Conservation (phyloP, 2,888 invertebrate species). For the Sussaba pulchella region DNA sequence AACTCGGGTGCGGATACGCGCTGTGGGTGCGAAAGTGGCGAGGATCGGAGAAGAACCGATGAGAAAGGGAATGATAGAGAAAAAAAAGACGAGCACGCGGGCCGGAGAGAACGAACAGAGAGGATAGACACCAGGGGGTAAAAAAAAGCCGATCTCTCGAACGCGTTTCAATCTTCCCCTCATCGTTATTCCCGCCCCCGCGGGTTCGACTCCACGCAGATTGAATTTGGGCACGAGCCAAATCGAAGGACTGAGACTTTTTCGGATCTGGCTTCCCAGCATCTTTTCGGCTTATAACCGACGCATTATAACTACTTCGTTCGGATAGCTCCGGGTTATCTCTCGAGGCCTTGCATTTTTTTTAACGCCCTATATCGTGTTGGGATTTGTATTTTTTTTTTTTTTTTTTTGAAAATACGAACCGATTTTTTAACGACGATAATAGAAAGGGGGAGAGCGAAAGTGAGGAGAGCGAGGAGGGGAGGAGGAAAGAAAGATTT, state of each 20-base stretch:
- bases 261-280: not conserved
- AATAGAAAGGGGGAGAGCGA: no score
- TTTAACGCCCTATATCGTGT: no score
- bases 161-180: not conserved
- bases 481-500: not conserved
- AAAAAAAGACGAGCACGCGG: no score
- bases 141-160: not conserved
- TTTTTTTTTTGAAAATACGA: no score
- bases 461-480: not conserved
- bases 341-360: no score
- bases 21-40: not conserved
- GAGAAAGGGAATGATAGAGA: conserved; percentile 6
- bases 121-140: no score
- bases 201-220: not conserved
- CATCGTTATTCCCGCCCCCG: not conserved
- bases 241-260: not conserved
- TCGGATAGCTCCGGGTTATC: no score
- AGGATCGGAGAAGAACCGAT: not conserved
- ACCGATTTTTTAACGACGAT: no score
- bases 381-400: no score
- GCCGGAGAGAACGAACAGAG: no score
- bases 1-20: conserved; percentile 1
- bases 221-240: not conserved
- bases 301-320: no score
- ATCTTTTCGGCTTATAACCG: not conserved